Evolutionary conservation across 1,140 invertebrate genomes (phyloP), one percentile per base, ranked within the genome.

Genomic region (Drosophila parvula): DNA sequence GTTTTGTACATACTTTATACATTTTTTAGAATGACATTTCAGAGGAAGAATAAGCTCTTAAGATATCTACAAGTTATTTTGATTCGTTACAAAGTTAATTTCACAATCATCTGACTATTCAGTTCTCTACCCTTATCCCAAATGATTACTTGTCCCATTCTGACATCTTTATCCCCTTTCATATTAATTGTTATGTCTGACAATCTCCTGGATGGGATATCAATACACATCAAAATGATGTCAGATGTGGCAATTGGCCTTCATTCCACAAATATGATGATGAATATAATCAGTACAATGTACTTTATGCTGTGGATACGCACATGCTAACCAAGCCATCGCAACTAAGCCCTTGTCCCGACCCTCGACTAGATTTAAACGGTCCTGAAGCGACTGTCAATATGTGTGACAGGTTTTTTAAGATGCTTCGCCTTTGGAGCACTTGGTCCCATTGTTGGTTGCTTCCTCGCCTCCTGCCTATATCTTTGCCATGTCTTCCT

Each of bases 381-480:
- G 75, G 57, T 78, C 32, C 65, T 63, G 70, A 71, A 78, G 56
- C 64, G 75, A 56, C 67, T 81, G 75, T 70, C 64, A 63, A 63
- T 61, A 76, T 78, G 60, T 79, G 80, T 83, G 61, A 79, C 71
- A 83, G 69, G 76, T 75, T 79, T 61, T 57, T 56, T 69, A 68
- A 81, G 79, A 78, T 58, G 81, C 40, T 40, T 71, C 53, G 60
- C 62, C 59, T 50, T 22, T 58, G 71, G 63, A 64, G 68, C 79
- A 88, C 58, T 75, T 78, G 71, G 34, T 48, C 30, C 56, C 73
- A 83, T 89, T 88, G 85, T 89, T 89, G 69, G 68, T 67, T 83
- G 61, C 65, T 78, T 78, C 61, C 65, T 70, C 56, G 50, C 74
- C 61, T 45, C 41, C 32, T 58, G 16, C 45, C 47, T 68, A 45